These are phyloP conservation scores for Rhopalosiphum padi DNA, from an alignment of 1,140 invertebrate genomes.

Conservation along the genomic window DNA sequence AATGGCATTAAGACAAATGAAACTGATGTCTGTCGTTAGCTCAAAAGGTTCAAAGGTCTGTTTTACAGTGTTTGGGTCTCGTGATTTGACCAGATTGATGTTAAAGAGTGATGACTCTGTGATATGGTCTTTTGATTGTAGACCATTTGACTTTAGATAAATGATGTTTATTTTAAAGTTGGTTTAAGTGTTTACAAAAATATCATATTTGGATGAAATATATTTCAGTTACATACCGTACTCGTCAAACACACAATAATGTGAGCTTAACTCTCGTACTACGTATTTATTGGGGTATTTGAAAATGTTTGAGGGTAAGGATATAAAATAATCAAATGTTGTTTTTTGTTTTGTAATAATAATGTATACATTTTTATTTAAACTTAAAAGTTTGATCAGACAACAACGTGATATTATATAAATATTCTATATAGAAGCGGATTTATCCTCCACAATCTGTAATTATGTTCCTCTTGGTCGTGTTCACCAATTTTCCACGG, in stretches of 20 bases:
- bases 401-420: background rate
- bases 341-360: background rate
- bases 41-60: background rate
- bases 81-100: background rate
- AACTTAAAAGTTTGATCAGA: background rate
- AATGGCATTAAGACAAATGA: constrained; percentile 29
- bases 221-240: background rate
- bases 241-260: background rate
- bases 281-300: background rate
- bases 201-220: background rate
- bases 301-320: background rate
- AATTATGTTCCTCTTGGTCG: background rate
- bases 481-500: background rate
- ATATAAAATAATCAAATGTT: background rate
- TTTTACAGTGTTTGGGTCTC: background rate
- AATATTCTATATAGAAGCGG: background rate
- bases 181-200: background rate
- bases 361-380: background rate
- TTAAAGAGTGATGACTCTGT: background rate
- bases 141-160: background rate
- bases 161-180: background rate
- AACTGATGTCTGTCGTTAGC: background rate
- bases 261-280: background rate
- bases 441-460: background rate
- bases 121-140: background rate